A percentile compares a stretch with the other conserved stretches of the same genome.
Conservation (phyloP, 2,113 vertebrate species). For the Channa maculata region DNA sequence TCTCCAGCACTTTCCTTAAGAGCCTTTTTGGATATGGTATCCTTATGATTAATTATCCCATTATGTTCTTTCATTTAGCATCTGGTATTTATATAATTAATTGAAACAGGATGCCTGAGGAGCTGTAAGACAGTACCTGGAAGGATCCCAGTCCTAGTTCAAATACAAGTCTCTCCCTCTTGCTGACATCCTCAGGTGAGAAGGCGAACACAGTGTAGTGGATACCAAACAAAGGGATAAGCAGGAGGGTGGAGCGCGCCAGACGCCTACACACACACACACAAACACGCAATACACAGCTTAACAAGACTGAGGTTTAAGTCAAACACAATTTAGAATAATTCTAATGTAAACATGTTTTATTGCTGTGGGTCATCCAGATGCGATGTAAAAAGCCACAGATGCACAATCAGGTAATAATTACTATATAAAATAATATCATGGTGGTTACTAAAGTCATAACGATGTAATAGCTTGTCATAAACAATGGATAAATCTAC, state of each 20-base stretch:
- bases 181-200: constrained; percentile 97
- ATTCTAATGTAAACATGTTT: constrained; percentile 7
- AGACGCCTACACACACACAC: constrained; percentile 85
- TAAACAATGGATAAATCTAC: no score
- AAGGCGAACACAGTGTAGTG: constrained; percentile 99
- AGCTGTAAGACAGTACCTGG: constrained; percentile 84
- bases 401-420: constrained; percentile 37
- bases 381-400: constrained; percentile 36
- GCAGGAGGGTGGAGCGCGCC: constrained; percentile 95
- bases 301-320: constrained; percentile 3
- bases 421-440: not conserved
- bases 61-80: not conserved
- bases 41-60: constrained; percentile 8
- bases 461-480: no score
- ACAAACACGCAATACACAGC: constrained; percentile 39
- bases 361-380: constrained; percentile 7
- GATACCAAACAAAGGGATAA: constrained; percentile 97
- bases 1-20: constrained; percentile 3
- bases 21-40: not conserved
- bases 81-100: not conserved
- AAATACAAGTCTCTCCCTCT: constrained; percentile 95
- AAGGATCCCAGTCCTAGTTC: constrained; percentile 97
- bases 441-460: no score
- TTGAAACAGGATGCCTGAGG: not conserved
- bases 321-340: constrained; percentile 23